phyloP scores from a whole-genome alignment of 2,113 vertebrate species.

The Chascanopsetta lugubris region DNA sequence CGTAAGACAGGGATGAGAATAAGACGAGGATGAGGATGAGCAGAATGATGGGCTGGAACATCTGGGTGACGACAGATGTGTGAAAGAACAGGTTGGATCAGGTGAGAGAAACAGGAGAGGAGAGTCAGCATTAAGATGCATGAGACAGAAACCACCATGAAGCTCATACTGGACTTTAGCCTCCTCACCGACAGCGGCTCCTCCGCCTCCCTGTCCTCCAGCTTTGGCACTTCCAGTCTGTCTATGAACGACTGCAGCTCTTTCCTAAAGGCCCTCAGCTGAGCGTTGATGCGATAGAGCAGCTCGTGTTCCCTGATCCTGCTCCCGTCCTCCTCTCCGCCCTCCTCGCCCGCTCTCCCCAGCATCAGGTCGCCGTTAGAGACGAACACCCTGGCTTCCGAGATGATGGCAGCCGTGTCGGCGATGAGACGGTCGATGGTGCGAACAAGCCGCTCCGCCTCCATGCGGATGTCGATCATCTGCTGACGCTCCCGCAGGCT shows the following conservation, averaged over 20 bases:
- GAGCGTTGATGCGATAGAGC: conserved; percentile 94
- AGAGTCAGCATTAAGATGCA: conserved; percentile 23
- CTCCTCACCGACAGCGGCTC: conserved; percentile 96
- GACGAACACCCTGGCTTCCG: conserved; percentile 90
- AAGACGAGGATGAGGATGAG: conserved; percentile 99
- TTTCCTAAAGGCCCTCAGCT: conserved; percentile 97
- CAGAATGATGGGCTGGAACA: conserved; percentile 99
- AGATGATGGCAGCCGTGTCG: conserved; percentile 93
- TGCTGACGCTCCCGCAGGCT: conserved; percentile 89
- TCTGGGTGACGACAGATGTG: conserved; percentile 83
- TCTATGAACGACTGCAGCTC: conserved; percentile 97
- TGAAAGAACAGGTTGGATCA: conserved; percentile 43
- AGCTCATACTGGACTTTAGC: neutral
- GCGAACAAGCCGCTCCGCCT: conserved; percentile 91
- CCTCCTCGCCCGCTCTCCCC: conserved; percentile 83
- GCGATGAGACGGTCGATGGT: conserved; percentile 96
- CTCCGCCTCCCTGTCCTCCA: conserved; percentile 86
- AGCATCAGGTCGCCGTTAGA: conserved; percentile 89
- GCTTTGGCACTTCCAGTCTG: conserved; percentile 89
- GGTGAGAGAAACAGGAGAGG: conserved; percentile 53
- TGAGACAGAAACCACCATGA: neutral
- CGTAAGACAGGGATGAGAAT: conserved; percentile 98
- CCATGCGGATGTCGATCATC: conserved; percentile 93
- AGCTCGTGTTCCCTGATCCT: conserved; percentile 94
- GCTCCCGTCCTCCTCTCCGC: conserved; percentile 86